Evolutionary conservation across 2,888 invertebrate species (phyloP).

Genomic region (Chalcosyrphus nemorum): DNA sequence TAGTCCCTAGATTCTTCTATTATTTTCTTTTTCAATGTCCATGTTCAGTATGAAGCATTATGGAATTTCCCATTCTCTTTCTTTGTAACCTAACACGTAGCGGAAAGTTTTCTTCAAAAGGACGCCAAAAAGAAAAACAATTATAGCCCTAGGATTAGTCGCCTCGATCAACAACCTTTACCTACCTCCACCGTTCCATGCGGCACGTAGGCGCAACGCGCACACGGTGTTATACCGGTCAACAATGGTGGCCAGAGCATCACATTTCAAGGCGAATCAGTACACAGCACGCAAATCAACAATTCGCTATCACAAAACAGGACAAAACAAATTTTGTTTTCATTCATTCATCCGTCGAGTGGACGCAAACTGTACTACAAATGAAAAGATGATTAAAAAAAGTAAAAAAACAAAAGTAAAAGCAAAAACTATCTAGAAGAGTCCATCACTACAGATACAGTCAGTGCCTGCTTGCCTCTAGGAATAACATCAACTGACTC

Average conservation of each 20-base stretch:
- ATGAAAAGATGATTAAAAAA: too few relatives aligned
- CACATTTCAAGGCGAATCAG: background rate
- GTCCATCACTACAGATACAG: background rate
- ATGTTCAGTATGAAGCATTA: background rate
- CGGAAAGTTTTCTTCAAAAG: constrained; percentile 26
- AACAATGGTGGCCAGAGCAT: background rate
- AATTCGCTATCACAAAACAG: constrained; percentile 5
- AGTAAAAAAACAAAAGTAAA: background rate
- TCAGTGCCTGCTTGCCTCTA: background rate
- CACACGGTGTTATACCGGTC: too few relatives aligned
- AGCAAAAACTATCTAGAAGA: constrained; percentile 10
- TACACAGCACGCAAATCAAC: constrained; percentile 3
- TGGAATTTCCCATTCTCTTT: background rate
- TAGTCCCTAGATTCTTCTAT: too few relatives aligned
- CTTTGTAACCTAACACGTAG: background rate
- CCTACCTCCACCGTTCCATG: background rate
- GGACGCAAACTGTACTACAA: constrained; percentile 3
- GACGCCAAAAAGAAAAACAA: background rate
- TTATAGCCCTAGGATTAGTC: background rate
- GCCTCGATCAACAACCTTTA: background rate
- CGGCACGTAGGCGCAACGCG: background rate
- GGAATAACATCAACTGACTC: constrained; percentile 18
- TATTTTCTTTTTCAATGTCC: too few relatives aligned
- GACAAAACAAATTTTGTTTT: constrained; percentile 17
- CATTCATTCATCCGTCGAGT: constrained; percentile 4